These are phyloP conservation scores for Procambarus virginalis DNA, from an alignment of 1,140 invertebrate species.

Conservation along the genomic window DNA sequence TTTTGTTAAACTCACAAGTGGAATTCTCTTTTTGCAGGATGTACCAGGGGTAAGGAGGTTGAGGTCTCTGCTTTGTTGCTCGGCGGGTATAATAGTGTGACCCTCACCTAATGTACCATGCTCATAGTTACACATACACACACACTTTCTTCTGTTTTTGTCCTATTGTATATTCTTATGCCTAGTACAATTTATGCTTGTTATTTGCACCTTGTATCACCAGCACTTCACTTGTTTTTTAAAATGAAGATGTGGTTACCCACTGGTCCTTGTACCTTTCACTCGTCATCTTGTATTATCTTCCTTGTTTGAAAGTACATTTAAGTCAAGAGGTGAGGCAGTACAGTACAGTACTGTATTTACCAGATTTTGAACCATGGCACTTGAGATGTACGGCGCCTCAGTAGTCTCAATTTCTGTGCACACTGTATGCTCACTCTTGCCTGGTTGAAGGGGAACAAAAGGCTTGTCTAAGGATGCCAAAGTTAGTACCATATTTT, in stretches of 20 bases:
- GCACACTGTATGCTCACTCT: not conserved
- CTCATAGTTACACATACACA: not conserved
- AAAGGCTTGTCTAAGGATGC: conserved; percentile 17
- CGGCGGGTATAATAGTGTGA: conserved; percentile 29
- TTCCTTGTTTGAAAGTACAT: not conserved
- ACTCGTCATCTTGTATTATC: not conserved
- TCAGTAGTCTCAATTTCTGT: conserved; percentile 1
- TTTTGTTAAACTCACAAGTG: conserved; percentile 28
- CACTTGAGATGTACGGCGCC: not conserved
- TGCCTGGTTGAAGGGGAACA: conserved; percentile 34
- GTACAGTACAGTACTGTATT: not conserved
- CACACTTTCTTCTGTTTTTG: no score
- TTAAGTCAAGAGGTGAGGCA: conserved; percentile 9
- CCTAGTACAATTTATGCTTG: not conserved
- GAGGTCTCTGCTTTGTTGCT: conserved; percentile 49
- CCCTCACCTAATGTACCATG: not conserved
- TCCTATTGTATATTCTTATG: no score
- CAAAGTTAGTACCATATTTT: not conserved
- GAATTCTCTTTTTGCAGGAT: conserved; percentile 69
- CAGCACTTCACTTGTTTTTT: not conserved
- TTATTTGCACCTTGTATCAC: not conserved
- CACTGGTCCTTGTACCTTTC: not conserved
- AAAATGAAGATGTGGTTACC: not conserved
- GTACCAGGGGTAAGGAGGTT: conserved; percentile 69
- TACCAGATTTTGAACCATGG: not conserved